A percentile compares a stretch with the other conserved stretches of the same genome.
These are phyloP conservation scores for Aviceda subcristata DNA, from an alignment of 2,113 vertebrate genomes.

Conservation along the genomic window DNA sequence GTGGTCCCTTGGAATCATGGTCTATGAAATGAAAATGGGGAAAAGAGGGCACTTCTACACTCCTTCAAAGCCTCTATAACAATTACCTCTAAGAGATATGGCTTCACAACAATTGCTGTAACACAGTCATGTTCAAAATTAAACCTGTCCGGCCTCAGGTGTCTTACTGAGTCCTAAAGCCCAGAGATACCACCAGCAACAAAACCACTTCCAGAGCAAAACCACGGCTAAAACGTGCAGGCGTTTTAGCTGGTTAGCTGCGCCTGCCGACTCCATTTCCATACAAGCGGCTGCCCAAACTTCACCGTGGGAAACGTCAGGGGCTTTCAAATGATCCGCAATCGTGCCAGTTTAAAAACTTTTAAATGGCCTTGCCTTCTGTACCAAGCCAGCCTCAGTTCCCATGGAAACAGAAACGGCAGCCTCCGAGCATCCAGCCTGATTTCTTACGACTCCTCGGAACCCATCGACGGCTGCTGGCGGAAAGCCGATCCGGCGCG, in stretches of 20 bases:
- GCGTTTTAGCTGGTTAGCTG: not conserved
- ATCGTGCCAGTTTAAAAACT: not conserved
- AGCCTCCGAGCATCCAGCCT: not conserved
- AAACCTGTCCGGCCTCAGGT: not conserved
- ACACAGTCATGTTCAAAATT: not conserved
- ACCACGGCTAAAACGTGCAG: rapidly evolving
- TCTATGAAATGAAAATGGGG: not conserved
- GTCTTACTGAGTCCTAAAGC: not conserved
- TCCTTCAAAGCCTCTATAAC: not conserved
- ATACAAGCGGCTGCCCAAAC: rapidly evolving
- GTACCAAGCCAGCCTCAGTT: not conserved
- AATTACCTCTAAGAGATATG: rapidly evolving
- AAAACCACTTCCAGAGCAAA: not conserved
- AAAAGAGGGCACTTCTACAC: not conserved
- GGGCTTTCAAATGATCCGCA: not conserved
- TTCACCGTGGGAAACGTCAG: not conserved
- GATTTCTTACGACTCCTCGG: not conserved
- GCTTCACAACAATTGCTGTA: not conserved
- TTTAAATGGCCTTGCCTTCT: not conserved
- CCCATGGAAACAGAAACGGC: not conserved
- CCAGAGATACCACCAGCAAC: not conserved
- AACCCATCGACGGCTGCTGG: rapidly evolving
- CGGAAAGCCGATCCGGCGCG: rapidly evolving
- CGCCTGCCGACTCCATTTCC: rapidly evolving
- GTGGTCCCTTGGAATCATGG: not conserved